Evolutionary conservation across 2,797 vertebrate species (phyloP), one percentile per base, ranked within the genome.

Genomic region (Anguilla megastoma): DNA sequence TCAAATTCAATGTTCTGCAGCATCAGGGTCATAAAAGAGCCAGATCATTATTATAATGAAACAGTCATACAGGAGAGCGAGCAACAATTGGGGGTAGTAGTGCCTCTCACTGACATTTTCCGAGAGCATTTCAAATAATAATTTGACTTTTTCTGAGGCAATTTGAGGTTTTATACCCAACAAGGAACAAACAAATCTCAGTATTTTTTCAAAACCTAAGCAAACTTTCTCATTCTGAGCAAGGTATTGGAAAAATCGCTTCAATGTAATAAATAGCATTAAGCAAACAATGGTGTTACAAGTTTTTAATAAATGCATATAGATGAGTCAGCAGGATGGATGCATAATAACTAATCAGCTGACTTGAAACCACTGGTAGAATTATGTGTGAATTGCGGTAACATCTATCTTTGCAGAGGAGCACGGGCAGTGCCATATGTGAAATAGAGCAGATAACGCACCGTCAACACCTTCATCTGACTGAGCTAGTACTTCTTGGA

Each of bases 271-370:
- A 56, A 66, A 86, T 66, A 36, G 52, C 45, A 52, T 41, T 10
- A 82, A 84, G 71, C 50, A 80, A 66, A 69, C 30, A 89, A 86
- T 84, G 58, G 56, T 18, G 36, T 21, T 63, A 30, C 60, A 52
- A 33, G 58, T 63, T 76, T 63, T 48, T 88, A 80, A 79, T 30
- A 89, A 6, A 86, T 88, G 71, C 71, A 82, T 60, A 89, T 89
- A 41, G 84, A 86, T 71, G 63, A 89, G 41, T 9, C 56, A 60
- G 48, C 30, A 33, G 27, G 63, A 41, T 66, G 18, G 63, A 88
- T 80, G 76, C 76, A 58, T 84, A 88, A 45, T 85, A 83, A 85
- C 66, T 79, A 66, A 82, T 54, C 36, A 85, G 56, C 50, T 82
- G 74, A 82, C 60, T 85, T 83, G 36, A 79, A 86, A 86, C 30